A percentile compares a stretch with the other conserved stretches of the same genome.
Conservation (phyloP, 2,888 invertebrate genomes). For the Ectemnius lituratus region DNA sequence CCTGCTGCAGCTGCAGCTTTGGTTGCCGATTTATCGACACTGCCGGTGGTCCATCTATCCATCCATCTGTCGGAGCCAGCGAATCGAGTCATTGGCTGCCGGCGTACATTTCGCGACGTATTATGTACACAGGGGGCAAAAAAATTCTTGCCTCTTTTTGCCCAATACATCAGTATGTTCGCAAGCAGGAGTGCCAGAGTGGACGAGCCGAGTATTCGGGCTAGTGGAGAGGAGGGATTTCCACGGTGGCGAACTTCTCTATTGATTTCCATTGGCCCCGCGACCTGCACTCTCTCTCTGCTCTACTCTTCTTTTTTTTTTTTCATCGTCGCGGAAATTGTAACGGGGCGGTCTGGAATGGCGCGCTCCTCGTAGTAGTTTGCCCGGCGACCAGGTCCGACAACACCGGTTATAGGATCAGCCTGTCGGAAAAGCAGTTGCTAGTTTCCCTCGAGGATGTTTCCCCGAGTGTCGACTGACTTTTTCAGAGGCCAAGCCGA, state of each 20-base stretch:
- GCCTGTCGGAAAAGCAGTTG: conserved; percentile 18
- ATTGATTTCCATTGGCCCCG: conserved; percentile 55
- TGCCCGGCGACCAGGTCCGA: conserved; percentile 24
- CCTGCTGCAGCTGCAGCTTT: too few species aligned
- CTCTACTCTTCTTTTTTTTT: conserved; percentile 16
- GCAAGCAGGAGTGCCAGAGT: too few species aligned
- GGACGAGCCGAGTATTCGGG: background rate
- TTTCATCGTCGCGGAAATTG: conserved; percentile 47
- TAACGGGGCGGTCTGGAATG: conserved; percentile 43
- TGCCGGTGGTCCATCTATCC: too few species aligned
- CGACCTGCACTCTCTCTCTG: background rate
- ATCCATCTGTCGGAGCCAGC: too few species aligned
- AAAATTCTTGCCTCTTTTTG: too few species aligned
- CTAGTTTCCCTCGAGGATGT: conserved; percentile 30
- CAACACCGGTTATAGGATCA: conserved; percentile 1
- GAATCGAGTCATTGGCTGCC: too few species aligned
- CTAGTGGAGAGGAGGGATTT: background rate
- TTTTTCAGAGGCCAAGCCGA: background rate
- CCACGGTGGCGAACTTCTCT: conserved; percentile 28
- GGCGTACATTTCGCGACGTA: too few species aligned
- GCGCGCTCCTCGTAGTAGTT: background rate
- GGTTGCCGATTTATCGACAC: too few species aligned
- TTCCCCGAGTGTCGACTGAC: background rate
- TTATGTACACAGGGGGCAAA: too few species aligned
- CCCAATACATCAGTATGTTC: too few species aligned